Evolutionary conservation across 23 tunicate species (phyloP).

Genomic region (Botrylloides violaceus): DNA sequence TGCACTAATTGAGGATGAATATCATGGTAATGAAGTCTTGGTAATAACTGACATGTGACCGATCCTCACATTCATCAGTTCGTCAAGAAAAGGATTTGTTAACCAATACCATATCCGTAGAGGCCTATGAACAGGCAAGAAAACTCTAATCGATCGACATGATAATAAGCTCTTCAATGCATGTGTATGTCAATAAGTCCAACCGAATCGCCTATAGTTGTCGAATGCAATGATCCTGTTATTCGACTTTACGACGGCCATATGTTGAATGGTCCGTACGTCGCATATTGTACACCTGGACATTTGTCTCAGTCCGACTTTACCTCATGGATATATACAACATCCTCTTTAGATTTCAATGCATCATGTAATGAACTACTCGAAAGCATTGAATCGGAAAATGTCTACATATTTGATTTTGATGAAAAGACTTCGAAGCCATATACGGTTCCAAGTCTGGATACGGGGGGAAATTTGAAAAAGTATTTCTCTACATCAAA

Average conservation of each 20-base stretch:
- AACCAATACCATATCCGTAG: constrained; percentile 71
- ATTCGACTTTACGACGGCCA: constrained; percentile 77
- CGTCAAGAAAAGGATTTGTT: constrained; percentile 73
- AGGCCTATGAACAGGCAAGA: constrained; percentile 6
- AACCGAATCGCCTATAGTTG: constrained; percentile 45
- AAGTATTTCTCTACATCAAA: too few relatives aligned
- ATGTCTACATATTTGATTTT: constrained; percentile 74
- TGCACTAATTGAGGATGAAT: constrained; percentile 10
- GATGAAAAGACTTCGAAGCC: constrained; percentile 31
- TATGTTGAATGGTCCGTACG: constrained; percentile 29
- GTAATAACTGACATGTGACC: constrained; percentile 11
- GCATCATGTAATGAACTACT: constrained; percentile 57
- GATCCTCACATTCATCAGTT: constrained; percentile 63
- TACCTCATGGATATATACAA: constrained; percentile 23
- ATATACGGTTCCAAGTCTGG: constrained; percentile 11
- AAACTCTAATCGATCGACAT: constrained; percentile 39
- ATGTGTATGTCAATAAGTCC: constrained; percentile 76
- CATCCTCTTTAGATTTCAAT: constrained; percentile 61
- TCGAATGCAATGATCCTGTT: constrained; percentile 75
- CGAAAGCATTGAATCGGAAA: constrained; percentile 82
- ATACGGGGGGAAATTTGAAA: background rate
- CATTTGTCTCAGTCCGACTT: constrained; percentile 36
- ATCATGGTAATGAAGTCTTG: too few relatives aligned
- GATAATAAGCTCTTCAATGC: constrained; percentile 63
- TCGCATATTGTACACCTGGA: constrained; percentile 58